Percentiles rank a stretch among this genome's conserved stretches.
phyloP scores from a whole-genome alignment of 2,113 vertebrate genomes.

The Hemichromis elongatus region DNA sequence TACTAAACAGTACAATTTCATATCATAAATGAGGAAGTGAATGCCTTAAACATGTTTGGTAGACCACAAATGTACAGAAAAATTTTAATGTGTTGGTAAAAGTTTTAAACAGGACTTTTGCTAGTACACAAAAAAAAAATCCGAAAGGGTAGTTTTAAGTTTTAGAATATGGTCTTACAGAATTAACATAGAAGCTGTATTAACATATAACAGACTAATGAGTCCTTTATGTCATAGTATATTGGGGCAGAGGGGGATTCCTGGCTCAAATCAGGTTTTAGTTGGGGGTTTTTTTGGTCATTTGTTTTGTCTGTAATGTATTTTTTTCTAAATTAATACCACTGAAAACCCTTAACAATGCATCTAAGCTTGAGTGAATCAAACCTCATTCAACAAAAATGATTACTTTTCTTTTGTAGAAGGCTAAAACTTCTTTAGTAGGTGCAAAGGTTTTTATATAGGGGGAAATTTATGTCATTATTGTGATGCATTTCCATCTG shows the following conservation, averaged over 20 bases:
- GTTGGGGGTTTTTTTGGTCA: rapidly evolving
- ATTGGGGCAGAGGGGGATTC: background rate
- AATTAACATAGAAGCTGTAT: background rate
- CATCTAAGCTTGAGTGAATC: background rate
- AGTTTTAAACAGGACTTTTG: background rate
- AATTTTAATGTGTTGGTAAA: background rate
- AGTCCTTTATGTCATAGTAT: background rate
- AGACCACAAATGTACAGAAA: background rate
- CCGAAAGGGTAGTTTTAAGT: background rate
- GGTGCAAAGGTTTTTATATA: background rate
- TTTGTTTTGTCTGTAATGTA: background rate
- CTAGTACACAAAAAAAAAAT: background rate
- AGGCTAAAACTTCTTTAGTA: background rate
- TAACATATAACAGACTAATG: background rate
- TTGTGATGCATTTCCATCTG: background rate
- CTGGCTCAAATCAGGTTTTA: background rate
- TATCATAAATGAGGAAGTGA: background rate
- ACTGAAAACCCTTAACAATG: background rate
- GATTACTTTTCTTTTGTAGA: background rate
- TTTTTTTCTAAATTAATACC: background rate
- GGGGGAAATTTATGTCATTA: background rate
- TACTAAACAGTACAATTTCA: background rate
- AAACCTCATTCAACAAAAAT: background rate
- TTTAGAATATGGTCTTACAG: background rate
- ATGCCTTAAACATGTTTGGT: background rate